Evolutionary conservation across 2,888 invertebrate species (phyloP), one percentile per base, ranked within the genome.

Genomic region (Quadroppia sp.): DNA sequence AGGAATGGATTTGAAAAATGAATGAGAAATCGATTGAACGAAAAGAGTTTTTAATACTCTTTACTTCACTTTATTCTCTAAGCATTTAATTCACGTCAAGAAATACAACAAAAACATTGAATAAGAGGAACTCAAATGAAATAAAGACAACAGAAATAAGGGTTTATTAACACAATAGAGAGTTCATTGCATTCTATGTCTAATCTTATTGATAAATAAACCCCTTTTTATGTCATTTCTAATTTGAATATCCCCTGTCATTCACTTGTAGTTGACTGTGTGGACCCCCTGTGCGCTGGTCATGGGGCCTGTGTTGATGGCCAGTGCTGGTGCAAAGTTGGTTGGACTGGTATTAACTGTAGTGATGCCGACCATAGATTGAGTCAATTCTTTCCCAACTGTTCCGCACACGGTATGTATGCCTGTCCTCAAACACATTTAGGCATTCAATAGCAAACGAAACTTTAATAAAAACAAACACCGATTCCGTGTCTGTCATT

Each of bases 251-350:
- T n/a, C n/a, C 15, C 15, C 15, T 2, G 6, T 45, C 17, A 15
- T 17, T 13, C 11, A 2, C 2, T 17, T 30, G 20, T 80, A 89
- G 89, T 90, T 73, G 94, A 96, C 82, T 97, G 97, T 81, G 91
- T 92, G 0, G 94, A 96, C 84, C 94, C 96, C 0, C 92, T 90
- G 40, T 98, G 98, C 77, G 91, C 92, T 0, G 90, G 90, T 7
- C 94, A 96, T 81, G 98, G 98, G 13, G 92, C 92, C 81, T 98
- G 98, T 83, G 90, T 94, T 59, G 91, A 92, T 80, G 96, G 96
- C 2, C 87, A 89, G 45, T 98, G 98, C 83, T 89, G 95, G 76
- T 99, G 98, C 83, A 93, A 93, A 82, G 92, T 94, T 81, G 98
- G 98, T 6, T 99, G 94, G 93, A 92, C 92, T 81, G 98, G 98